These are phyloP conservation scores for Bibio marci DNA, from an alignment of 2,888 invertebrate species.

Conservation along the genomic window DNA sequence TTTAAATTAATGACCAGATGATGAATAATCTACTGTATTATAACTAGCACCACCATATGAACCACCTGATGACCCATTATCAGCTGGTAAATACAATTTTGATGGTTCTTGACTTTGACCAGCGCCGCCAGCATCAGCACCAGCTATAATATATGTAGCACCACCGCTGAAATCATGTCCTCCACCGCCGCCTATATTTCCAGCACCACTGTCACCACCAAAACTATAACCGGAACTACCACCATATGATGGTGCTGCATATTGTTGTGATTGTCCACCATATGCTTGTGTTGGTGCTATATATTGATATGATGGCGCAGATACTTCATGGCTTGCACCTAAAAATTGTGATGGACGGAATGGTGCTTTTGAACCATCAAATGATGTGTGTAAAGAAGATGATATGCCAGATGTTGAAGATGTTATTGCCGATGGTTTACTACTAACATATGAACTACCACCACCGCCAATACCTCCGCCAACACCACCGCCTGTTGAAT, in stretches of 20 bases:
- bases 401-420: not conserved
- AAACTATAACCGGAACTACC: no score
- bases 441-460: no score
- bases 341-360: conserved; percentile 26
- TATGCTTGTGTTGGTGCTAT: not conserved
- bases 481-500: not conserved
- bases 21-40: not conserved
- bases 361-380: conserved; percentile 15
- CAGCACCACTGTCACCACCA: no score
- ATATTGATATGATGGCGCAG: not conserved
- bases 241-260: not conserved
- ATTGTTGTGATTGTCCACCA: not conserved
- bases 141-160: no score
- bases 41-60: not conserved
- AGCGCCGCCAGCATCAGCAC: not conserved
- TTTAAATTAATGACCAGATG: not conserved
- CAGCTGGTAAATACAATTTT: not conserved
- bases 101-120: not conserved
- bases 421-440: no score
- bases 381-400: not conserved
- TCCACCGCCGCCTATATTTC: not conserved
- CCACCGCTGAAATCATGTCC: no score
- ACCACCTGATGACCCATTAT: not conserved
- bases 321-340: conserved; percentile 21
- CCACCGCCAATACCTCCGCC: no score